Percentiles rank a stretch among this genome's conserved stretches.
Conservation (phyloP, 2,888 invertebrate genomes). For the Xylocampa areola region DNA sequence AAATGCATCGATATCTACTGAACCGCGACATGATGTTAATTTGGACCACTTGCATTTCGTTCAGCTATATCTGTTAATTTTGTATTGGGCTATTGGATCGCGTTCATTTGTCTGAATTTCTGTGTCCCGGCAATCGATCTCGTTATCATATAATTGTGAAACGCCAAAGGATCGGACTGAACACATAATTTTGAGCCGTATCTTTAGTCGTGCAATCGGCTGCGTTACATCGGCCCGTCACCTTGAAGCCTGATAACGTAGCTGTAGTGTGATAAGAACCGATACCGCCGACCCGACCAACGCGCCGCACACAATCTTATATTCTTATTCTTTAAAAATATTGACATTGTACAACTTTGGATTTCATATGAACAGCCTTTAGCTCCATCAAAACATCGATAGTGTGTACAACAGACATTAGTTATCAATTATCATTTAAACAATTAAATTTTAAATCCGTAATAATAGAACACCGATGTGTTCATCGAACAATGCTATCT, state of each 20-base stretch:
- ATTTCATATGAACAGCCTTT: conserved; percentile 34
- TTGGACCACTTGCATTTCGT: conserved; percentile 19
- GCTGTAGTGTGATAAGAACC: conserved; percentile 56
- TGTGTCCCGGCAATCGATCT: conserved; percentile 24
- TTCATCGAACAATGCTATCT: conserved; percentile 20
- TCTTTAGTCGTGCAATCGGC: conserved; percentile 76
- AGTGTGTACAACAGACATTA: too few relatives aligned
- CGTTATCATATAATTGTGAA: conserved; percentile 51
- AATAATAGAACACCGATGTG: conserved; percentile 9
- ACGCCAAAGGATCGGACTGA: conserved; percentile 55
- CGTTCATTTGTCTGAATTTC: conserved; percentile 15
- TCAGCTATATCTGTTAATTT: not conserved
- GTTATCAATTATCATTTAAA: conserved; percentile 14
- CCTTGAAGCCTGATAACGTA: conserved; percentile 86
- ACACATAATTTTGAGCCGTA: conserved; percentile 70
- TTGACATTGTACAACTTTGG: conserved; percentile 47
- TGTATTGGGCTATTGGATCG: conserved; percentile 1
- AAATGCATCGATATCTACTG: conserved; percentile 39
- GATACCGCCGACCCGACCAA: conserved; percentile 51
- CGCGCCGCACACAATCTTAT: conserved; percentile 43
- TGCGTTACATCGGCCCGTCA: conserved; percentile 82
- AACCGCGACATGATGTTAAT: conserved; percentile 27
- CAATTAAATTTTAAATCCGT: conserved; percentile 13
- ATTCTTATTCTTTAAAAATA: conserved; percentile 43
- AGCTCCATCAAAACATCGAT: conserved; percentile 9